Base-by-base conservation (phyloP, 1,140 invertebrate species). In the Spodoptera frugiperda region DNA sequence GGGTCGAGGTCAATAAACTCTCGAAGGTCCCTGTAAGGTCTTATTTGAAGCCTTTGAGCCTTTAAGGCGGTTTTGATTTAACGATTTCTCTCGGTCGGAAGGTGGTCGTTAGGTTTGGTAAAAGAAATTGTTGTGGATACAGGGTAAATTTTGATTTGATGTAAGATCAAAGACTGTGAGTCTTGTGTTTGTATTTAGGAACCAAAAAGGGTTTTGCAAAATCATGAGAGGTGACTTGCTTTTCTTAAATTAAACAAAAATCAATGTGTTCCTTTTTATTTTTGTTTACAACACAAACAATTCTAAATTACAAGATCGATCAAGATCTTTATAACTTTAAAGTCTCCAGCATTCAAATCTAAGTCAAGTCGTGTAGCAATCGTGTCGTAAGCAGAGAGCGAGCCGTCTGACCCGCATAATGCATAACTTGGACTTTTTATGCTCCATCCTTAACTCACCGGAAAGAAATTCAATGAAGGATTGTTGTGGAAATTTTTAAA, bases 41-140 rank as follows among this genome's bases (percentile, higher is more conserved):
- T 67, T 63, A 71, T 48, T 74, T 73, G 55, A 44, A 78, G 70
- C 77, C 71, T 74, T 78, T 78, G 61, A 78, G 77, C 77, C 71
- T 74, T 68, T 67, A 14, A 57, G 51, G 14, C 44, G 15, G 11
- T 68, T 78, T 74, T 74, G 11, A 67, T n/a, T 46, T 17, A 30
- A 78, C 77, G 77, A 78, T 48, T 72, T 59, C 5, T 59, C 14
- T 33, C 49, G 53, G 49, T 71, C 53, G 68, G 68, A 67, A 49
- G 44, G 30, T 8, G 44, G 53, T 71, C 68, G 68, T 68, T n/a
- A 30, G 14, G 25, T 53, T 30, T 5, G 14, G 4, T 21, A n/a
- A 21, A n/a, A 21, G 19, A 25, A 55, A 39, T 39, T 39, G 9
- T 39, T 39, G n/a, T 10, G 25, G 33, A 15, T 61, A 30, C 9